These are phyloP conservation scores for Heterochromis multidens DNA, from an alignment of 2,113 vertebrate genomes.

Conservation along the genomic window DNA sequence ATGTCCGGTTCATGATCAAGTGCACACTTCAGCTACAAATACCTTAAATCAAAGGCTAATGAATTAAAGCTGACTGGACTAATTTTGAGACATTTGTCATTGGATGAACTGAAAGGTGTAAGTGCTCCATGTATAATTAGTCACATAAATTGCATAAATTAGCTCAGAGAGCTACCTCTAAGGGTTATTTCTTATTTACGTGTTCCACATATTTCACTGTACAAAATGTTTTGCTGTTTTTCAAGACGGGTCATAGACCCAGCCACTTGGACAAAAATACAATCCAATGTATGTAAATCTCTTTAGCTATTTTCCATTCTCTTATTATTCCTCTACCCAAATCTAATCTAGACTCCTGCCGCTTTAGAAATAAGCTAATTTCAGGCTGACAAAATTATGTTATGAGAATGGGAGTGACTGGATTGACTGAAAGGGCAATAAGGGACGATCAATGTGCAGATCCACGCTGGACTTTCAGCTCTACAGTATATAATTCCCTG, in stretches of 20 bases:
- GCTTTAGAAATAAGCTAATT: constrained; percentile 40
- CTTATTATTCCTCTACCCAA: constrained; percentile 4
- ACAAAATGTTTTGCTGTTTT: not conserved
- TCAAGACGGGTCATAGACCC: not conserved
- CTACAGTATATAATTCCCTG: not conserved
- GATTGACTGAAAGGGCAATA: constrained; percentile 45
- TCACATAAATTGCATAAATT: not conserved
- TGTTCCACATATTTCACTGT: not conserved
- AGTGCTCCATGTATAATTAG: constrained; percentile 14
- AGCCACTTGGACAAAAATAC: not conserved
- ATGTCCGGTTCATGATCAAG: constrained; percentile 11
- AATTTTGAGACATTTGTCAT: constrained; percentile 21
- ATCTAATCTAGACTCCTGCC: constrained; percentile 1
- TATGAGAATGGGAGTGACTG: constrained; percentile 16
- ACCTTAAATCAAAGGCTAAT: constrained; percentile 36
- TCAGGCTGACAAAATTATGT: constrained; percentile 20
- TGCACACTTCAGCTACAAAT: constrained; percentile 28
- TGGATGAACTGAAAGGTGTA: not conserved
- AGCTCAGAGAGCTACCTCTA: not conserved
- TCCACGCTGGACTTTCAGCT: not conserved
- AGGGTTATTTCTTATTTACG: not conserved
- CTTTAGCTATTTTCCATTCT: not conserved
- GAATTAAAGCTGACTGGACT: constrained; percentile 9
- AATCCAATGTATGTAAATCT: constrained; percentile 10
- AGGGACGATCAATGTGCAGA: constrained; percentile 33